Conservation (phyloP, 1,140 invertebrate genomes). For the Lucilia sericata region DNA sequence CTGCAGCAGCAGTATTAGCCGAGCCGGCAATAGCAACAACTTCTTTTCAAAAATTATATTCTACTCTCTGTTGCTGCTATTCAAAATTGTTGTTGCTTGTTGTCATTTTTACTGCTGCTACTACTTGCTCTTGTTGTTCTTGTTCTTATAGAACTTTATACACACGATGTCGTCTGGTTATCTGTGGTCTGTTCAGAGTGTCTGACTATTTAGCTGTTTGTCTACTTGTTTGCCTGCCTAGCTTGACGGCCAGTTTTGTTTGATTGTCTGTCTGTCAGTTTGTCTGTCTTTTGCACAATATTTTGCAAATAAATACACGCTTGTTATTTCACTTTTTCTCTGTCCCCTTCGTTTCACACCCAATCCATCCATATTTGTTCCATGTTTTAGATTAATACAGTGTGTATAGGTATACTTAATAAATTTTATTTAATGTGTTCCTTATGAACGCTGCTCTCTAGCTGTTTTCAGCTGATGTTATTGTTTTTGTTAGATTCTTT, state of each 20-base stretch:
- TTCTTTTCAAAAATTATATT: not conserved
- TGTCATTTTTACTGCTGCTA: not conserved
- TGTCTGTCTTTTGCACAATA: not conserved
- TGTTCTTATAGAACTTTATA: not conserved
- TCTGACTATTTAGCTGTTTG: not conserved
- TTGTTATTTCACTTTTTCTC: not conserved
- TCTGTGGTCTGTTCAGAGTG: not conserved
- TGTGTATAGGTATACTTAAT: not conserved
- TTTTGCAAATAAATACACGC: not conserved
- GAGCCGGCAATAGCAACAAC: not conserved
- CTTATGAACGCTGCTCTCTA: not conserved
- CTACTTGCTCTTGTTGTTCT: not conserved
- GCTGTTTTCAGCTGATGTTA: not conserved
- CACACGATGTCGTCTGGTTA: not conserved
- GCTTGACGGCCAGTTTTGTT: not conserved
- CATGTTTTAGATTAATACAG: not conserved
- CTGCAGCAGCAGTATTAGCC: too few species aligned
- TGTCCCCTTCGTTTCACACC: not conserved
- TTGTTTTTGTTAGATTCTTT: not conserved
- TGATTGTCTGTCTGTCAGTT: not conserved
- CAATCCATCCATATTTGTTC: not conserved
- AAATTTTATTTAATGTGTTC: slow-evolving; percentile 3
- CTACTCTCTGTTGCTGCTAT: not conserved
- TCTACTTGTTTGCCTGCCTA: not conserved
- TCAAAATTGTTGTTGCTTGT: not conserved